These are phyloP conservation scores for Oeneis ivallda DNA, from an alignment of 2,888 invertebrate genomes.

Conservation along the genomic window DNA sequence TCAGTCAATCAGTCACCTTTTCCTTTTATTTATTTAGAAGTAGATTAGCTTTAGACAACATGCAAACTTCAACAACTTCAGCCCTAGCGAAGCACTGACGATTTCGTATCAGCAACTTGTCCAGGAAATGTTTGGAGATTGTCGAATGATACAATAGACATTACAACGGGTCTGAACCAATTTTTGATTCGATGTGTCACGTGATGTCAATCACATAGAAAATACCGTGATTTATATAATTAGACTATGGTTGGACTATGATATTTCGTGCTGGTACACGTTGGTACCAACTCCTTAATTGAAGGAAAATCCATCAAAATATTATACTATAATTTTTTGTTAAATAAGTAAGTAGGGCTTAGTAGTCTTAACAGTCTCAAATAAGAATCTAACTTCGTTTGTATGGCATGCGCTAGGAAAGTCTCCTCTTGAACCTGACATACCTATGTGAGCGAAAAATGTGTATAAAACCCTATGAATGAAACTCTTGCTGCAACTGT, in stretches of 20 bases:
- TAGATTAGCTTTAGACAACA: conserved; percentile 3
- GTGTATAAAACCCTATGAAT: no score
- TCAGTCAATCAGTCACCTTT: no score
- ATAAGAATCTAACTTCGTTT: no score
- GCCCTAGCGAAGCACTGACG: not conserved
- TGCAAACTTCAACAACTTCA: not conserved
- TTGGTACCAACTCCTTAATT: not conserved
- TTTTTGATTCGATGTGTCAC: not conserved
- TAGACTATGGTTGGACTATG: not conserved
- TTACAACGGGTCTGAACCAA: not conserved
- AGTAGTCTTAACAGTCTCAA: no score
- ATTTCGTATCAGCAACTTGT: conserved; percentile 6
- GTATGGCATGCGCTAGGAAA: no score
- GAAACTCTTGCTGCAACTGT: no score
- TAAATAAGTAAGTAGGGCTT: no score
- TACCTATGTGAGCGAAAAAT: no score
- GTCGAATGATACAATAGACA: not conserved
- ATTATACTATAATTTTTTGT: no score
- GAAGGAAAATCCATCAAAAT: no score
- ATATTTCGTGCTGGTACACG: not conserved
- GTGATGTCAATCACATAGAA: not conserved
- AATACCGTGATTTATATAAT: not conserved
- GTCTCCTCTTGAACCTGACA: no score
- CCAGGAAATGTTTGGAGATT: not conserved
- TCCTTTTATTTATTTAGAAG: no score